Evolutionary conservation across 2,113 vertebrate genomes (phyloP), one percentile per base, ranked within the genome.

Genomic region (Pungitius pungitius): DNA sequence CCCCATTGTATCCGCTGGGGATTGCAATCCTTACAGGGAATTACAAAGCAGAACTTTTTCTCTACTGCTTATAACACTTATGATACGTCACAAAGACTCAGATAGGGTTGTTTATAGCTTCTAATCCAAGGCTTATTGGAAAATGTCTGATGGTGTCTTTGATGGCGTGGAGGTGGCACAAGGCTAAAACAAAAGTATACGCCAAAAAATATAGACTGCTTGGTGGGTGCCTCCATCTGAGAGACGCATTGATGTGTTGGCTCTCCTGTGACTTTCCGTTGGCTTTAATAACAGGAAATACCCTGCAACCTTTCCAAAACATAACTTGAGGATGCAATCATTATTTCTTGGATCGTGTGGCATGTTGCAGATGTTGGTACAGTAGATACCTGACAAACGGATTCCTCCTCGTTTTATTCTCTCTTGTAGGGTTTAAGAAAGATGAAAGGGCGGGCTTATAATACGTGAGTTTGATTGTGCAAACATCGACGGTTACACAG

Each of bases 161-260:
- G 82, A 84, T 58, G 33, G 24, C 55, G 81, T 78, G 78, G 70
- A 81, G 82, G 77, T 78, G 75, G 80, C 69, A 49, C 37, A 63
- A 60, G 55, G 70, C 66, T 64, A n/a, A 76, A 79, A 84, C 76
- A 80, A 83, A 60, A 80, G 73, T 70, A 70, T 17, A 30, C 40
- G 24, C 58, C 70, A 82, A 84, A 86, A 83, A 88, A 82, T 85
- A 82, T 74, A 67, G 18, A 73, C 62, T 58, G 51, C 72, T 47
- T 45, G 27, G 69, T 74, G 56, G 22, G 39, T n/a, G 35, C 18
- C 39, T 37, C 35, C 0, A 13, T 72, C 68, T 61, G 4, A 73
- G 61, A 75, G 22, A 58, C 45, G 49, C 49, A 35, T 35, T 75
- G 37, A 54, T 67, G 8, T 47, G 35, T 58, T 73, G 54, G 8